phyloP scores from a whole-genome alignment of 2,797 vertebrate genomes.

The Parauchenoglanis ngamensis region DNA sequence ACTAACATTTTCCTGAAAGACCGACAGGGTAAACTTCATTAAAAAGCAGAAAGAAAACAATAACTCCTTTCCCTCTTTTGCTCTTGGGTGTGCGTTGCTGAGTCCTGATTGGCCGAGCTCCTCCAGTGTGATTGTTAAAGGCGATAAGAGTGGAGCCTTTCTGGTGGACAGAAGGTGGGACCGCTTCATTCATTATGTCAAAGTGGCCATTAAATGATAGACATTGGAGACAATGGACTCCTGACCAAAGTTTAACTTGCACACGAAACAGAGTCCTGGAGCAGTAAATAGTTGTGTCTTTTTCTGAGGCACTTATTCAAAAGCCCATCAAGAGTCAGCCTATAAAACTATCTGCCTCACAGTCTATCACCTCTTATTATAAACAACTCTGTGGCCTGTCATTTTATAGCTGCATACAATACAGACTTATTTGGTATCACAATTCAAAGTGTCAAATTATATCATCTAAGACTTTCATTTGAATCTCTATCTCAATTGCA shows the following conservation, averaged over 20 bases:
- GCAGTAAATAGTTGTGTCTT: slow-evolving; percentile 78
- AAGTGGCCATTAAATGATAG: slow-evolving; percentile 83
- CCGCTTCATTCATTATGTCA: slow-evolving; percentile 90
- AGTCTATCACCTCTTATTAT: slow-evolving; percentile 48
- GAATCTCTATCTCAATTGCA: background rate
- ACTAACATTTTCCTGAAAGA: slow-evolving; percentile 57
- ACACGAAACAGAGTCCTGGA: slow-evolving; percentile 72
- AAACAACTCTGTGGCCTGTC: slow-evolving; percentile 29
- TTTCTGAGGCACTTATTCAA: slow-evolving; percentile 57
- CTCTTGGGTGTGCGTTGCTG: slow-evolving; percentile 68
- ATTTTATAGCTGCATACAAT: slow-evolving; percentile 23
- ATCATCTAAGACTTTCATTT: background rate
- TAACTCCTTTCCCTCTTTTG: slow-evolving; percentile 69
- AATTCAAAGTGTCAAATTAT: background rate
- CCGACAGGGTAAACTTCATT: slow-evolving; percentile 79
- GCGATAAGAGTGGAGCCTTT: slow-evolving; percentile 77
- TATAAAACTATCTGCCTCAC: slow-evolving; percentile 37
- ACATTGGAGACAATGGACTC: slow-evolving; percentile 84
- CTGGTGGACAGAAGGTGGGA: slow-evolving; percentile 88
- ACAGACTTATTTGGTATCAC: slow-evolving; percentile 6
- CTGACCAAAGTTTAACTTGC: slow-evolving; percentile 80
- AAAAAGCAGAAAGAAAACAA: slow-evolving; percentile 74
- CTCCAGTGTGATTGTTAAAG: slow-evolving; percentile 75
- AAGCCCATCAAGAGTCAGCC: slow-evolving; percentile 39
- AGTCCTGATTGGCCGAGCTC: slow-evolving; percentile 71